A percentile compares a stretch with the other conserved stretches of the same genome.
phyloP scores from a whole-genome alignment of 2,113 vertebrate genomes.

The Mugil cephalus region DNA sequence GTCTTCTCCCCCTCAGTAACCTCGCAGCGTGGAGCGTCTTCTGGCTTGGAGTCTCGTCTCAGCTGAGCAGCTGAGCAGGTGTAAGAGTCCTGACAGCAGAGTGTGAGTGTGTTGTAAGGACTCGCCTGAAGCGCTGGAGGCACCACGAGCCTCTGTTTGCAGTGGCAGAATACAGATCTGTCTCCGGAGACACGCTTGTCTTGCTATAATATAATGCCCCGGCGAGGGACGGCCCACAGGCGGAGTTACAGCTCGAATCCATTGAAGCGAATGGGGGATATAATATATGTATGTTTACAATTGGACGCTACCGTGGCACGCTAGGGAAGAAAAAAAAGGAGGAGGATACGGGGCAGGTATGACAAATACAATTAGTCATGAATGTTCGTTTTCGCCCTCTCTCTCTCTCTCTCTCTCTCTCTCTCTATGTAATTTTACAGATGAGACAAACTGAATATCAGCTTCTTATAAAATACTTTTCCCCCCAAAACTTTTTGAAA shows the following conservation, averaged over 20 bases:
- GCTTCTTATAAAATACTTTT: too few relatives aligned
- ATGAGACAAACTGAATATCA: too few relatives aligned
- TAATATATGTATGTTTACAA: slow-evolving; percentile 65
- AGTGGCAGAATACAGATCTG: slow-evolving; percentile 65
- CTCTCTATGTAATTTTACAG: neutral
- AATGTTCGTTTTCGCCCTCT: too few relatives aligned
- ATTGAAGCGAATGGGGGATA: slow-evolving; percentile 70
- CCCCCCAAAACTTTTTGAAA: too few relatives aligned
- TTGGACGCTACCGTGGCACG: slow-evolving; percentile 53
- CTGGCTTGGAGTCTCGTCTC: neutral
- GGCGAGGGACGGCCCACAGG: slow-evolving; percentile 77
- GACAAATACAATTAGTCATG: slow-evolving; percentile 25
- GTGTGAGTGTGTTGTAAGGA: slow-evolving; percentile 31
- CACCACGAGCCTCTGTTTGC: slow-evolving; percentile 57
- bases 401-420: slow-evolving; percentile 10
- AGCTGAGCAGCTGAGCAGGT: slow-evolving; percentile 57
- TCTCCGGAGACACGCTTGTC: slow-evolving; percentile 82
- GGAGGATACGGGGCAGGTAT: slow-evolving; percentile 44
- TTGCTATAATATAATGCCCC: slow-evolving; percentile 78
- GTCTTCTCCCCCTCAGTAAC: neutral
- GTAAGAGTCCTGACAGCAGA: slow-evolving; percentile 43
- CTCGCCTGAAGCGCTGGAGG: slow-evolving; percentile 48
- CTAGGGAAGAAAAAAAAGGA: slow-evolving; percentile 17
- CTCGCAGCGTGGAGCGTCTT: slow-evolving; percentile 8
- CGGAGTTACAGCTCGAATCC: slow-evolving; percentile 65